Evolutionary conservation across 2,797 vertebrate genomes (phyloP), one percentile per base, ranked within the genome.

Genomic region (Sebastes elongatus): DNA sequence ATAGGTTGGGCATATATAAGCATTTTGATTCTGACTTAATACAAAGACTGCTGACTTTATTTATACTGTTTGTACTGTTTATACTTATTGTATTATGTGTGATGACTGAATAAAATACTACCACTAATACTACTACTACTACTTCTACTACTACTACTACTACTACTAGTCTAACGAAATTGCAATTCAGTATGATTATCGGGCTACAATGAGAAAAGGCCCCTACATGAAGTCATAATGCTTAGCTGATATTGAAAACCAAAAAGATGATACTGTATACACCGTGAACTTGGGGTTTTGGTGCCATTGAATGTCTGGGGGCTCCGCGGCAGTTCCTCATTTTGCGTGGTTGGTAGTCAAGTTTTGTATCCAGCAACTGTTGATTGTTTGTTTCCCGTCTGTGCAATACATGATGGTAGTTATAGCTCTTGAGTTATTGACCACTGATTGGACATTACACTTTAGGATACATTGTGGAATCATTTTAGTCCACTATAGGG

Each of bases 211-310:
- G 42, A 46, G 42, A 46, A 46, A 46, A 0, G 42, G 14, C 16
- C 42, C 3, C 42, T 18, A 46, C 16, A 18, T 46, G 42, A 46
- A 46, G 14, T 46, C 16, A 14, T 16, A 46, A 16, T 46, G 42
- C 16, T 46, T 18, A 52, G 20, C 49, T 52, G 49, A 52, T 52
- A 52, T 52, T 52, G 49, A n/a, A 52, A 52, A 52, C 49, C 20
- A n/a, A 52, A 49, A 52, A 9, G 20, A 42, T 42, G 0, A 42
- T 0, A 33, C 10, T 35, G 0, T 13, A n/a, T 52, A n/a, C 49
- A 52, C 49, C 20, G 0, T 0, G 0, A 52, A 52, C 18, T 0
- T 52, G 42, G 42, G 42, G 16, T 52, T n/a, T 52, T 52, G 8
- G 20, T n/a, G 8, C 18, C 20, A 52, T 52, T 52, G 18, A 52